Evolutionary conservation across 2,888 invertebrate species (phyloP).

Genomic region (Phortica okadai): DNA sequence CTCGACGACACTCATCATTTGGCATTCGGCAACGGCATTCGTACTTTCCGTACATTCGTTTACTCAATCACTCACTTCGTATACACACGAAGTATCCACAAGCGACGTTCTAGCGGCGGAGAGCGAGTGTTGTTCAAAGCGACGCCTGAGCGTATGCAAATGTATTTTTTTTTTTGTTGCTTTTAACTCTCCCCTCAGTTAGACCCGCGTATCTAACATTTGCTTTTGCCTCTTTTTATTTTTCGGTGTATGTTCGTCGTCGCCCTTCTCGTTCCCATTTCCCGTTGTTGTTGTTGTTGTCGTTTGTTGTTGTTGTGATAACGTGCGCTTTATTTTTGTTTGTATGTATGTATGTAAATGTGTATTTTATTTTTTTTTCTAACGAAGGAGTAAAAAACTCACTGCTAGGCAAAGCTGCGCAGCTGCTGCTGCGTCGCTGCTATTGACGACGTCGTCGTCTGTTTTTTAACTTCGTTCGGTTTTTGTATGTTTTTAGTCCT

Average conservation of each 20-base stretch:
- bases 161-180: slow-evolving; percentile 47
- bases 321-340: slow-evolving; percentile 28
- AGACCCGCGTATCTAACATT: not conserved
- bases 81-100: not conserved
- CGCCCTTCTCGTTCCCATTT: too few relatives aligned
- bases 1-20: slow-evolving; percentile 11
- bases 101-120: slow-evolving; percentile 50
- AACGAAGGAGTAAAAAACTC: slow-evolving; percentile 64
- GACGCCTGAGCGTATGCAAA: slow-evolving; percentile 69
- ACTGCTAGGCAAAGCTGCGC: slow-evolving; percentile 35
- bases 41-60: slow-evolving; percentile 46
- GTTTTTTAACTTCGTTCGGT: slow-evolving; percentile 12
- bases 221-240: slow-evolving; percentile 48
- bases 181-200: not conserved
- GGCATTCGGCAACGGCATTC: slow-evolving; percentile 5
- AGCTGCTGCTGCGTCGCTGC: slow-evolving; percentile 47
- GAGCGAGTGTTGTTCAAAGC: slow-evolving; percentile 48
- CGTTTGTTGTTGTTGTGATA: slow-evolving; percentile 29
- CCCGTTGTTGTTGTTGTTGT: slow-evolving; percentile 1
- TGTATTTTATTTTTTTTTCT: slow-evolving; percentile 48
- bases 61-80: slow-evolving; percentile 48
- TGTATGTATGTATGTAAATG: slow-evolving; percentile 48
- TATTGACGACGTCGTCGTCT: slow-evolving; percentile 31
- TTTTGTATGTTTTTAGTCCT: slow-evolving; percentile 1
- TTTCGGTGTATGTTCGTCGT: slow-evolving; percentile 53